Evolutionary conservation across 2,113 vertebrate species (phyloP), one percentile per base, ranked within the genome.

Genomic region (Aspiorhynchus laticeps): DNA sequence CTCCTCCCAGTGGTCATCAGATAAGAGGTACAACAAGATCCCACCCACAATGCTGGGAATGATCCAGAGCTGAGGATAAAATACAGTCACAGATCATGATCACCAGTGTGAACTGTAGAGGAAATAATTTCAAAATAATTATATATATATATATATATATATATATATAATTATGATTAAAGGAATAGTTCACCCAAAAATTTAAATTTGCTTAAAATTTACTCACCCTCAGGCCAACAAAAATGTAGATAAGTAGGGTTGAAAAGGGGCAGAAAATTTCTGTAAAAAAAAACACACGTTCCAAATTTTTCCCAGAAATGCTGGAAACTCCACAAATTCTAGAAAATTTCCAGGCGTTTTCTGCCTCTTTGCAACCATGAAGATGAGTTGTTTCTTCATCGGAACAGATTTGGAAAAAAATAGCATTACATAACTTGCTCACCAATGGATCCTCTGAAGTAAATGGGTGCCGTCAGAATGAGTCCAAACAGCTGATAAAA

Each of bases 11-110:
- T 93, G 94, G 67, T 98, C 96, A 0, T 97, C 97, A 0, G 98
- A 98, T 73, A 97, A 95, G 92, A 97, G 92, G 89, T 97, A 96
- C 83, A 99, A 95, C 92, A 97, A 88, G 65, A 96, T 96, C 92
- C 97, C 97, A 88, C 98, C 98, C 0, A 99, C 93, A 88, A 99
- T 95, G 93, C 97, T 99, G 88, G 97, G 98, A 78, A 99, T 95
- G 89, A 99, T 98, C 97, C 97, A 99, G 91, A 99, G 94, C 98
- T 99, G 53, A 81, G 28, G 88, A 87, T 84, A 89, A 84, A 80
- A 77, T 4, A 85, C 5, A 84, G 38, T 26, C 8, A 10, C 14
- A 53, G 46, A 77, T 56, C 24, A 12, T 48, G 2, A 77, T 26
- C 56, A n/a, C 24, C 53, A 21, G 53, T 59, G 19, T 59, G 21